Evolutionary conservation across 2,113 vertebrate genomes (phyloP).

Genomic region (Carassius carassius): DNA sequence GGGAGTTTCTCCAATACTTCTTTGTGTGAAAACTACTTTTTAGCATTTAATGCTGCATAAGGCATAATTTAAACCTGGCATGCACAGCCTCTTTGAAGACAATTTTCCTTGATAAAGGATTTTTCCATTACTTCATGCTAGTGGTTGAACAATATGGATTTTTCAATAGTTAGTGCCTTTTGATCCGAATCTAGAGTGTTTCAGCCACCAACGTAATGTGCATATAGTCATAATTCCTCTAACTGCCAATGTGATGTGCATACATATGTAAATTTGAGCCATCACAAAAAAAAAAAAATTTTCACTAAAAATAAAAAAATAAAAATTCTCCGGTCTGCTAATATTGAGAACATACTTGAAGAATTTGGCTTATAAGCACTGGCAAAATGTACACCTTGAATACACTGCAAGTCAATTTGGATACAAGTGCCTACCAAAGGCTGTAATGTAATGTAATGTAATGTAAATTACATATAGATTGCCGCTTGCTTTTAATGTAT

Average conservation of each 20-base stretch:
- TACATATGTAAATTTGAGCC: too few species aligned
- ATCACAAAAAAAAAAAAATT: too few species aligned
- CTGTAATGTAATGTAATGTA: not conserved
- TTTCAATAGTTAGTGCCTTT: not conserved
- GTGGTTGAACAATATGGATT: conserved; percentile 20
- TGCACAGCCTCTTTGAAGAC: too few species aligned
- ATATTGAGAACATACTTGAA: not conserved
- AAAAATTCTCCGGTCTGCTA: too few species aligned
- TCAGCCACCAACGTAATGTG: not conserved
- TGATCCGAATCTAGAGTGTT: not conserved
- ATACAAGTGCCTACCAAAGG: not conserved
- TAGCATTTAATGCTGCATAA: conserved; percentile 46
- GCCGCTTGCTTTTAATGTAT: too few species aligned
- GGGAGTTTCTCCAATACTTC: conserved; percentile 39
- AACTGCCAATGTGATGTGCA: too few species aligned
- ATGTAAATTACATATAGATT: not conserved
- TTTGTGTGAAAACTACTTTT: conserved; percentile 33
- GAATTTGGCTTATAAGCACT: not conserved
- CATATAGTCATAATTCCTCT: not conserved
- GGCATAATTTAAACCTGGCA: conserved; percentile 22
- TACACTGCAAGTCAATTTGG: conserved; percentile 7
- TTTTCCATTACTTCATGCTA: not conserved
- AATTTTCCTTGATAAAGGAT: too few species aligned
- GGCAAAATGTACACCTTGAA: not conserved
- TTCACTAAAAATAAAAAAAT: too few species aligned